Evolutionary conservation across 2,888 invertebrate species (phyloP).

Genomic region (Tetragonula carbonaria): DNA sequence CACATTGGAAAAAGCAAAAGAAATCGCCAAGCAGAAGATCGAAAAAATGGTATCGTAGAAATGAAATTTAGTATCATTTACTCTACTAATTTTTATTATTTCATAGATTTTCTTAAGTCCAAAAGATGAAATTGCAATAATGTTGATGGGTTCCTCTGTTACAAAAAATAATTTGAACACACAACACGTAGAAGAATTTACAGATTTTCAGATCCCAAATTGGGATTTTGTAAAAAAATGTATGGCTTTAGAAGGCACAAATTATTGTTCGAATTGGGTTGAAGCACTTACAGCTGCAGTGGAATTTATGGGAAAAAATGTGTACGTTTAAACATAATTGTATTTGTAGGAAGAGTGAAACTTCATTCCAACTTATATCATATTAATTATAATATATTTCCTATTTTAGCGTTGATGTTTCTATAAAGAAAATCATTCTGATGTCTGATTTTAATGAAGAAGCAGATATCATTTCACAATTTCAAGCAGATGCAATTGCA

Average conservation of each 20-base stretch:
- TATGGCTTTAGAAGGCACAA: conserved; percentile 52
- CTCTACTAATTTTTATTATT: background rate
- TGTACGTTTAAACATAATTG: conserved; percentile 48
- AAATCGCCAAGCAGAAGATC: conserved; percentile 4
- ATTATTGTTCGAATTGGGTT: conserved; percentile 68
- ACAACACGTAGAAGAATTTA: conserved; percentile 61
- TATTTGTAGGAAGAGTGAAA: background rate
- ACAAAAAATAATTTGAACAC: background rate
- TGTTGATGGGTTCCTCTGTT: conserved; percentile 47
- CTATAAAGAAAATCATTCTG: conserved; percentile 60
- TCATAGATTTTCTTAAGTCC: conserved; percentile 71
- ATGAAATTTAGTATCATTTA: background rate
- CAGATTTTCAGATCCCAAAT: conserved; percentile 54
- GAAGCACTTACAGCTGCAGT: conserved; percentile 68
- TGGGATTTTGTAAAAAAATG: conserved; percentile 59
- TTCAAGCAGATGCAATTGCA: conserved; percentile 52
- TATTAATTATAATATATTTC: background rate
- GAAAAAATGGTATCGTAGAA: conserved; percentile 26
- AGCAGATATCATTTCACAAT: conserved; percentile 56
- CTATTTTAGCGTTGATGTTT: conserved; percentile 31
- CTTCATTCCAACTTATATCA: background rate
- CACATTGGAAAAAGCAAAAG: conserved; percentile 2
- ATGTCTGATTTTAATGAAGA: conserved; percentile 72
- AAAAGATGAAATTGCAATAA: conserved; percentile 69
- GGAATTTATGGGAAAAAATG: conserved; percentile 58